These are phyloP conservation scores for Rugalucina vietnamica DNA, from an alignment of 2,888 invertebrate genomes.

Conservation along the genomic window DNA sequence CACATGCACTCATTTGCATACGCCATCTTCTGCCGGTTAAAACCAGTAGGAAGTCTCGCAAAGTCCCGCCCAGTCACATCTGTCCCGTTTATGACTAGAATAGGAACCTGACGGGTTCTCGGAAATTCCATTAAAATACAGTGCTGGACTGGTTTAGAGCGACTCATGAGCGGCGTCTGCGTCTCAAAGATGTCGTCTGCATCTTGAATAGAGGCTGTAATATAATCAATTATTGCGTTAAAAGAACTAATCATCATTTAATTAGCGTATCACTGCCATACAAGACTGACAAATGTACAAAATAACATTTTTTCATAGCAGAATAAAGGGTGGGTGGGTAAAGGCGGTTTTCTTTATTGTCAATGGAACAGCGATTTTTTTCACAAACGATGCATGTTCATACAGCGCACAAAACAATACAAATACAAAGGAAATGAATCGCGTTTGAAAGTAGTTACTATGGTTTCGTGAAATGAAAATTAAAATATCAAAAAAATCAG, in stretches of 20 bases:
- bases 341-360: background rate
- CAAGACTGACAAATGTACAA: background rate
- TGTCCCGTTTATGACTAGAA: constrained; percentile 64
- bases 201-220: background rate
- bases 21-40: constrained; percentile 54
- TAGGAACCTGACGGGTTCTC: constrained; percentile 60
- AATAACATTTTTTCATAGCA: background rate
- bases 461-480: no score
- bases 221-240: constrained; percentile 7
- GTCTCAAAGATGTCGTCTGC: constrained; percentile 11
- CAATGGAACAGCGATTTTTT: background rate
- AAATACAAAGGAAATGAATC: background rate
- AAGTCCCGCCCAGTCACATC: constrained; percentile 68
- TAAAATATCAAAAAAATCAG: no score
- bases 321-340: background rate
- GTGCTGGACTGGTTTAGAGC: constrained; percentile 49
- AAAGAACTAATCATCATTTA: constrained; percentile 2
- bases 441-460: no score
- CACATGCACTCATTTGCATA: constrained; percentile 43
- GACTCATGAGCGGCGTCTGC: constrained; percentile 60
- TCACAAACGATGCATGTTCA: background rate
- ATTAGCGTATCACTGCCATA: background rate
- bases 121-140: constrained; percentile 57
- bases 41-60: constrained; percentile 64
- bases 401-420: background rate